Evolutionary conservation across 2,113 vertebrate species (phyloP).

Genomic region (Tragulus kanchil): DNA sequence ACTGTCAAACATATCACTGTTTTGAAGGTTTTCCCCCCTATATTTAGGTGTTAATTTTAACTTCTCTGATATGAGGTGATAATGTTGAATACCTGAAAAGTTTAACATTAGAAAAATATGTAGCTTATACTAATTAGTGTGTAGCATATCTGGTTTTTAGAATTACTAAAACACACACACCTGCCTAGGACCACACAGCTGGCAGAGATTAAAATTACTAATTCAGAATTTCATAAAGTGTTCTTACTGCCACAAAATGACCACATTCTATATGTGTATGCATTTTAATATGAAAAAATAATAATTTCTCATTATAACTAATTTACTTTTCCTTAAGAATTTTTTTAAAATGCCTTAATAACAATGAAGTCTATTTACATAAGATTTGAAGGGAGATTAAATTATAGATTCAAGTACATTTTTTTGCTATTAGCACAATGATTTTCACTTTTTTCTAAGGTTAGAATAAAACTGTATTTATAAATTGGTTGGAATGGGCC

Average conservation of each 20-base stretch:
- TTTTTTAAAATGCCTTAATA: background rate
- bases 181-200: no score
- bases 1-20: background rate
- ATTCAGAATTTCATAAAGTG: background rate
- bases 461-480: constrained; percentile 57
- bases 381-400: background rate
- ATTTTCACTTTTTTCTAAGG: constrained; percentile 38
- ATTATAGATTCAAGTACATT: background rate
- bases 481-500: background rate
- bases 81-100: background rate
- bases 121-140: background rate
- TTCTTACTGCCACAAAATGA: background rate
- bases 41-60: background rate
- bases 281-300: background rate
- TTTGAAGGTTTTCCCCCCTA: background rate
- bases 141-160: background rate
- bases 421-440: constrained; percentile 27
- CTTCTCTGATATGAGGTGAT: background rate
- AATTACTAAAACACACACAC: background rate
- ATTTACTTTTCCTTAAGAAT: background rate
- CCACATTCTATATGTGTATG: background rate
- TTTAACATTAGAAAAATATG: background rate
- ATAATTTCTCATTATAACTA: background rate
- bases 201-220: background rate
- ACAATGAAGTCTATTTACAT: background rate